Percentiles rank a stretch among this genome's conserved stretches.
These are phyloP conservation scores for Distichodus sexfasciatus DNA, from an alignment of 2,797 vertebrate genomes.

Conservation along the genomic window DNA sequence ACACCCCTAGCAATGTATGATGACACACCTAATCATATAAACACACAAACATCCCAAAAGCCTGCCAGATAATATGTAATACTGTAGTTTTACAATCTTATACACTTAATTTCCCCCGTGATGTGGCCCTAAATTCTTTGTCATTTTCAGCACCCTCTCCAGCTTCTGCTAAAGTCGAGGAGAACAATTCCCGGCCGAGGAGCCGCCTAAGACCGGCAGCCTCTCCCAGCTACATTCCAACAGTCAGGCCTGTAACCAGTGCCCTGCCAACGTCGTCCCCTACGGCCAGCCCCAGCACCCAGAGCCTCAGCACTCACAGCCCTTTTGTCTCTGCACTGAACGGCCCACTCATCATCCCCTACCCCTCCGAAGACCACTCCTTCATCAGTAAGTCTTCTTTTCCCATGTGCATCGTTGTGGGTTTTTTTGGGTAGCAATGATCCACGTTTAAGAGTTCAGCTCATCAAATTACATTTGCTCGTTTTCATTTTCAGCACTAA, in stretches of 20 bases:
- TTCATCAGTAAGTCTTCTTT: constrained; percentile 74
- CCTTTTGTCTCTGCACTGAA: constrained; percentile 45
- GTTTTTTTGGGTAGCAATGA: background rate
- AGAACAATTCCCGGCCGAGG: constrained; percentile 18
- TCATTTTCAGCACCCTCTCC: constrained; percentile 43
- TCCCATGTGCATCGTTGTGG: background rate
- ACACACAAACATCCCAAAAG: too few species aligned
- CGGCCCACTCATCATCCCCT: constrained; percentile 64
- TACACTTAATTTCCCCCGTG: too few species aligned
- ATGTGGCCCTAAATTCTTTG: background rate
- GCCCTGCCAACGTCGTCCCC: constrained; percentile 12
- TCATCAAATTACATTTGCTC: too few species aligned
- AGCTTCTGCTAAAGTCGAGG: constrained; percentile 25
- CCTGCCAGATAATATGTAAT: too few species aligned
- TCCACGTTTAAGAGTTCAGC: too few species aligned
- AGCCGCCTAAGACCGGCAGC: constrained; percentile 15
- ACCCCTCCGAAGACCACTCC: constrained; percentile 65
- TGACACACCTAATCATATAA: too few species aligned
- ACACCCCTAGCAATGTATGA: too few species aligned
- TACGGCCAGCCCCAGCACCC: constrained; percentile 22
- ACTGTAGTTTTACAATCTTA: too few species aligned
- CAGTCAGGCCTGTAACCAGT: constrained; percentile 41
- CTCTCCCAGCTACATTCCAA: constrained; percentile 13
- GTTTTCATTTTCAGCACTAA: background rate
- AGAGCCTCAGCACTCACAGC: constrained; percentile 46